Conservation (phyloP, 2,888 invertebrate species). For the Drosophila crucigera region DNA sequence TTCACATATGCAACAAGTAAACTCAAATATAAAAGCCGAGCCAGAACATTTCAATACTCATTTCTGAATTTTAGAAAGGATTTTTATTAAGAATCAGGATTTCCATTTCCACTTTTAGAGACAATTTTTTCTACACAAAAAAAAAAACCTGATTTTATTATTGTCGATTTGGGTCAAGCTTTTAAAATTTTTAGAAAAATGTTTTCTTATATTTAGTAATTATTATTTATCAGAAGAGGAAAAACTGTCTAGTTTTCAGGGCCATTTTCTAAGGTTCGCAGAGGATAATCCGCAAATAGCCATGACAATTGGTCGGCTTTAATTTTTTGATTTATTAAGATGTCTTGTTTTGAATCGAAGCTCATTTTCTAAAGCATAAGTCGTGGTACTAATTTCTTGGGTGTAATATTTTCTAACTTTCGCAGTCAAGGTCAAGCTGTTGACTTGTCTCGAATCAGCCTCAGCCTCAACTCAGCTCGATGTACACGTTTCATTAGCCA, state of each 20-base stretch:
- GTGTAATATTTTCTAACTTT: not conserved
- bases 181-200: not conserved
- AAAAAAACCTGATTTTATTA: too few relatives aligned
- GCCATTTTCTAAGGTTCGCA: not conserved
- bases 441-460: conserved; percentile 18
- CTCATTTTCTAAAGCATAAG: not conserved
- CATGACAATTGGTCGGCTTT: not conserved
- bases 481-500: conserved; percentile 62
- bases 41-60: not conserved
- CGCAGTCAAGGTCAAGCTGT: conserved; percentile 43
- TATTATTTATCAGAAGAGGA: too few relatives aligned
- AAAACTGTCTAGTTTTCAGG: not conserved
- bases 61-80: not conserved
- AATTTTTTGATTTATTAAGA: too few relatives aligned
- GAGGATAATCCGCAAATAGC: not conserved
- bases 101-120: too few relatives aligned
- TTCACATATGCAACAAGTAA: too few relatives aligned
- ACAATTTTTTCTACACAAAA: too few relatives aligned
- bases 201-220: not conserved
- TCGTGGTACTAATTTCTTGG: not conserved
- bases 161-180: too few relatives aligned
- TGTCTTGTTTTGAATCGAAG: not conserved
- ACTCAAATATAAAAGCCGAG: not conserved
- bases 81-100: not conserved
- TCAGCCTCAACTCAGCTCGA: not conserved